A percentile compares a stretch with the other conserved stretches of the same genome.
Conservation (phyloP, 2,113 vertebrate species). For the Acanthochromis polyacanthus region DNA sequence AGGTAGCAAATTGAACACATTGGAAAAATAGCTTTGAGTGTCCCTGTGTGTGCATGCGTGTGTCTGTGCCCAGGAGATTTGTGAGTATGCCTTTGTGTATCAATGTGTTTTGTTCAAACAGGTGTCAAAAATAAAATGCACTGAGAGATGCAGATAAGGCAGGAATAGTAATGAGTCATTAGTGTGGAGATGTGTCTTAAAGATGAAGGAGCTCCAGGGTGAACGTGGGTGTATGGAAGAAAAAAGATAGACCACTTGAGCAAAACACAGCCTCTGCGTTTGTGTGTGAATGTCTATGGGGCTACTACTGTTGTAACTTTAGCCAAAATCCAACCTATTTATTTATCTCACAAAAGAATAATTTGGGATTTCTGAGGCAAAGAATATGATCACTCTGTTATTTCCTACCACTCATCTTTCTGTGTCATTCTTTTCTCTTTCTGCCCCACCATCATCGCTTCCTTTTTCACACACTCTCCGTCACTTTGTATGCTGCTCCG, state of each 20-base stretch:
- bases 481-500: constrained; percentile 47
- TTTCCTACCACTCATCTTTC: not conserved
- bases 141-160: constrained; percentile 31
- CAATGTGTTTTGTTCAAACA: constrained; percentile 26
- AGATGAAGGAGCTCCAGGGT: not conserved
- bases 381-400: not conserved
- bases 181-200: constrained; percentile 17
- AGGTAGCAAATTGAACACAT: constrained; percentile 61
- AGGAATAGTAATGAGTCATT: constrained; percentile 38
- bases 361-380: not conserved
- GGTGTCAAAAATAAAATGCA: constrained; percentile 39
- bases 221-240: not conserved
- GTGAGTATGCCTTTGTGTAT: not conserved
- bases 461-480: not conserved
- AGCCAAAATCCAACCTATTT: constrained; percentile 5
- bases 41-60: constrained; percentile 2
- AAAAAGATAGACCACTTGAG: not conserved
- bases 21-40: constrained; percentile 42
- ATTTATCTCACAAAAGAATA: constrained; percentile 13
- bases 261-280: not conserved
- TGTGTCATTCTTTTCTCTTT: constrained; percentile 4
- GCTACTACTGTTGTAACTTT: not conserved
- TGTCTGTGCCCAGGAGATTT: not conserved
- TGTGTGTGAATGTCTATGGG: not conserved
- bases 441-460: constrained; percentile 2